Conservation (phyloP, 1,140 invertebrate genomes). For the Trichonephila clavipes region DNA sequence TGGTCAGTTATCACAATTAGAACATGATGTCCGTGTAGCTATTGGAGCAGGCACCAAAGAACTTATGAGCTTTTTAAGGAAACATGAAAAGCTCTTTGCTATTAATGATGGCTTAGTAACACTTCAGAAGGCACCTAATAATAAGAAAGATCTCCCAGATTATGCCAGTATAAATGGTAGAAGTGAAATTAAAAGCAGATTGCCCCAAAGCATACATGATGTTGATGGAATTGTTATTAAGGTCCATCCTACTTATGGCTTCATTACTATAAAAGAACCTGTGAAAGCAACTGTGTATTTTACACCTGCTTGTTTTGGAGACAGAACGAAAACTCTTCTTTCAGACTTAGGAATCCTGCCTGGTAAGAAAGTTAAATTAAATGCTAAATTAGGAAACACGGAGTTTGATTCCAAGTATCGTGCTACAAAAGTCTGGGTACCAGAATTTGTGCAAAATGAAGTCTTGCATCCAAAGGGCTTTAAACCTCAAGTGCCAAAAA, state of each 20-base stretch:
- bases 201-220: background rate
- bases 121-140: background rate
- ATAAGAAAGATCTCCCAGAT: background rate
- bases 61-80: conserved; percentile 45
- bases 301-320: background rate
- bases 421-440: conserved; percentile 53
- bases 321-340: background rate
- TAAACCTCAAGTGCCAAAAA: conserved; percentile 32
- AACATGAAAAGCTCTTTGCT: conserved; percentile 1
- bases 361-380: conserved; percentile 47
- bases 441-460: conserved; percentile 23
- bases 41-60: conserved; percentile 9
- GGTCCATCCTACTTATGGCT: conserved; percentile 44
- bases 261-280: conserved; percentile 49
- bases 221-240: conserved; percentile 45
- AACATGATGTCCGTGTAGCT: background rate
- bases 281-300: conserved; percentile 60
- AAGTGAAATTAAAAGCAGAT: background rate
- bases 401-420: conserved; percentile 41
- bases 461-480: conserved; percentile 25
- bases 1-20: conserved; percentile 36
- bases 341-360: background rate
- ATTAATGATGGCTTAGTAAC: conserved; percentile 29
- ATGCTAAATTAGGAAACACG: conserved; percentile 13
- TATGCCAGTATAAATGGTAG: background rate